Evolutionary conservation across 2,113 vertebrate genomes (phyloP).

Genomic region (Equus quagga): DNA sequence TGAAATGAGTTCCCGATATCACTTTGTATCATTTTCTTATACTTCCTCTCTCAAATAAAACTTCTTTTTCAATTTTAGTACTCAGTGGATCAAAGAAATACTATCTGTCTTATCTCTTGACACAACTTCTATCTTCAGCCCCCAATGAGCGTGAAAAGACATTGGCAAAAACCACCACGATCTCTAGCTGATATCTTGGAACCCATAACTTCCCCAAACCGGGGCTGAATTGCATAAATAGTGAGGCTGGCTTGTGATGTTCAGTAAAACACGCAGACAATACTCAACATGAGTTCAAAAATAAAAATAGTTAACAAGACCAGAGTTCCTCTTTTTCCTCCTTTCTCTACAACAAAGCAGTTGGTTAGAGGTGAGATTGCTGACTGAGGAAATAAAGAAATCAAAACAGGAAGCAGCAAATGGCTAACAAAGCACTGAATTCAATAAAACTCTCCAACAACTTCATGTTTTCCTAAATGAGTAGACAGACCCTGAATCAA

Average conservation of each 20-base stretch:
- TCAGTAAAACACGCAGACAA: not conserved
- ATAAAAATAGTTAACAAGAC: not conserved
- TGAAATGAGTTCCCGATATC: not conserved
- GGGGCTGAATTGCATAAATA: not conserved
- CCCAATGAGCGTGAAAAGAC: not conserved
- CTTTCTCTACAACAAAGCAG: conserved; percentile 47
- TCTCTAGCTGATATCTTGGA: not conserved
- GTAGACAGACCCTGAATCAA: not conserved
- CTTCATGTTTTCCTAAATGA: not conserved
- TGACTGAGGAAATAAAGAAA: not conserved
- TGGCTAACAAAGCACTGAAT: not conserved
- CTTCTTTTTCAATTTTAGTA: not conserved
- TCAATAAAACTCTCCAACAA: not conserved
- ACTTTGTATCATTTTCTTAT: not conserved
- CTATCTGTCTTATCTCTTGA: not conserved
- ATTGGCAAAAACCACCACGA: not conserved
- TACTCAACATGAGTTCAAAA: not conserved
- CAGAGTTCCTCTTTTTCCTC: conserved; percentile 65
- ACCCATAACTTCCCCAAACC: not conserved
- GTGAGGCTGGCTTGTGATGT: not conserved
- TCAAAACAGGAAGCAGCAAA: conserved; percentile 64
- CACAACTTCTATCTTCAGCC: not conserved
- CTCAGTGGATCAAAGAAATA: conserved; percentile 40
- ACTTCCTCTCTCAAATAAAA: conserved; percentile 33
- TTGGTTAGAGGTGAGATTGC: conserved; percentile 44